Conservation (phyloP, 2,113 vertebrate genomes). For the Callithrix jacchus region DNA sequence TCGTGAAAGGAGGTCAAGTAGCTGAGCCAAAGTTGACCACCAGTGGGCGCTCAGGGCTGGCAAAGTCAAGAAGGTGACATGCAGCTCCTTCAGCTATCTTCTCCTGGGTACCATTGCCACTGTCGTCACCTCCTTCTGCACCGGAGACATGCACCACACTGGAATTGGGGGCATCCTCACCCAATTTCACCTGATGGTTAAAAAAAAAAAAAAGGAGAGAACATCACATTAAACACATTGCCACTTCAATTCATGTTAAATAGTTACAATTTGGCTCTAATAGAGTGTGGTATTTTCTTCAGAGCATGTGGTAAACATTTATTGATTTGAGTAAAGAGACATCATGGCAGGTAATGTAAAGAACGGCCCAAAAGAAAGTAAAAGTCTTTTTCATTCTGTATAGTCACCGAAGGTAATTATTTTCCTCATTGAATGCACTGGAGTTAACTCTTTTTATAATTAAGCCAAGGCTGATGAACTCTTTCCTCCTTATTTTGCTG, state of each 20-base stretch:
- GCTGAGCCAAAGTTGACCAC: constrained; percentile 98
- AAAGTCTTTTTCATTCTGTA: not conserved
- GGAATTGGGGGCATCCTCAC: constrained; percentile 95
- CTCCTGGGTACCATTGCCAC: constrained; percentile 67
- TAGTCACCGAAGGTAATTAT: not conserved
- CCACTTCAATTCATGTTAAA: not conserved
- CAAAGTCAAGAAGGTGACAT: constrained; percentile 95
- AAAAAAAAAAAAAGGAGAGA: constrained; percentile 44
- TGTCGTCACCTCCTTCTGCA: constrained; percentile 52
- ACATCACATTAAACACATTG: constrained; percentile 8
- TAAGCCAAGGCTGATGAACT: not conserved
- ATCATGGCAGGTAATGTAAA: not conserved
- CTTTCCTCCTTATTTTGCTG: not conserved
- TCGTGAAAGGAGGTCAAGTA: constrained; percentile 98
- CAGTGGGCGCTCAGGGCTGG: constrained; percentile 91
- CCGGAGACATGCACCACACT: constrained; percentile 91
- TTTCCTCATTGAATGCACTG: not conserved
- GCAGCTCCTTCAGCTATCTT: constrained; percentile 76
- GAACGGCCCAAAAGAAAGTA: not conserved
- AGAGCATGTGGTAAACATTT: not conserved
- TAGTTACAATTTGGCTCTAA: constrained; percentile 15
- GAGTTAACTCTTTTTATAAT: constrained; percentile 18
- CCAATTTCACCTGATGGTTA: constrained; percentile 90
- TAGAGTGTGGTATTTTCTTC: not conserved
- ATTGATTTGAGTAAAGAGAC: constrained; percentile 33